Base-by-base conservation (phyloP, 1,140 invertebrate species). In the Aphaenogaster floridana region DNA sequence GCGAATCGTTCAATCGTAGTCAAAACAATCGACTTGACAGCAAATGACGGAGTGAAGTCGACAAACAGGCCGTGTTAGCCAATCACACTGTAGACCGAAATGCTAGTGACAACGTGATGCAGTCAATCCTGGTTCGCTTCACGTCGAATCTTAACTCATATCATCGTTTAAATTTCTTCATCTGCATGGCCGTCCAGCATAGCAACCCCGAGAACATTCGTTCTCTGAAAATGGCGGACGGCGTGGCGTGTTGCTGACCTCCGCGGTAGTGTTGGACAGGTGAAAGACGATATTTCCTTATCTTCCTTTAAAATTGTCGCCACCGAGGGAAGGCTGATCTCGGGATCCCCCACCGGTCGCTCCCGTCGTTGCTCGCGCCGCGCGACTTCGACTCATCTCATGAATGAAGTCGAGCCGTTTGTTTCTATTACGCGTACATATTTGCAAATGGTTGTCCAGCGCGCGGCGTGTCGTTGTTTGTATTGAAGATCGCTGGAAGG, bases 181-280 rank as follows among this genome's bases (percentile, higher is more conserved):
- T 39, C 68, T 52, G 66, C 74, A 79, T 54, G 69, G 8, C 77
- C 86, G 69, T 90, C 68, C 69, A 45, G n/a, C 9, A 4, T 21
- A 39, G n/a, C 39, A 21, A 9, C 39, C 36, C 21, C 64, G 64
- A 8, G 64, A 68, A 68, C 64, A 50, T 68, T 80, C 86, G 59
- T 87, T 34, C 50, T 79, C 88, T 90, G 86, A 81, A 90, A 88
- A 90, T 89, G 88, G 86, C 89, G 88, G 68, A 71, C 57, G 80
- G 86, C 59, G 17, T 39, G 64, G 52, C 81, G 74, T 86, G 79
- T 72, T 36, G 89, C 80, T 90, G 85, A 90, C 74, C 88, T 59
- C 79, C 50, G 59, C 28, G 28, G 28, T 28, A 28, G 28, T 28
- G 28, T 28, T 28, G 28, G 28, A 28, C n/a, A 78, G 28, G n/a